phyloP scores from a whole-genome alignment of 2,888 invertebrate genomes.

The Branchellion lobata region DNA sequence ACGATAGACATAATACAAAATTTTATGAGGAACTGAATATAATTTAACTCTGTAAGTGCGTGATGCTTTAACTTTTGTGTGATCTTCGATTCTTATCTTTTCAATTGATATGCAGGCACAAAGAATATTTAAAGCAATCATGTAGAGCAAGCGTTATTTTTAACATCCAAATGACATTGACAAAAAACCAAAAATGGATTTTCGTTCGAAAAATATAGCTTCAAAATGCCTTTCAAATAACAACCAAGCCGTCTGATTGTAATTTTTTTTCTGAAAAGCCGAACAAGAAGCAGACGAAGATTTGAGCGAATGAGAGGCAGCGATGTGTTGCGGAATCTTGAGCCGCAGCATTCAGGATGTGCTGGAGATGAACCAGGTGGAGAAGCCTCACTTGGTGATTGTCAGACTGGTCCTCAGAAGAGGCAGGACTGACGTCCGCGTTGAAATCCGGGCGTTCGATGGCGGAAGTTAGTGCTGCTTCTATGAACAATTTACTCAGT shows the following conservation, averaged over 20 bases:
- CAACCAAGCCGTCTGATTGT: not conserved
- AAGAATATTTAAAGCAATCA: too few relatives aligned
- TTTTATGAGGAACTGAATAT: too few relatives aligned
- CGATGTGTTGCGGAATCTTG: constrained; percentile 36
- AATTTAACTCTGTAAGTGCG: too few relatives aligned
- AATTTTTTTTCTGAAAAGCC: too few relatives aligned
- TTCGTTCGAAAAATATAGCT: too few relatives aligned
- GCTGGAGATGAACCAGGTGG: constrained; percentile 8
- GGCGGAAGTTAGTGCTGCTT: constrained; percentile 45
- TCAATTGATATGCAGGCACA: too few relatives aligned
- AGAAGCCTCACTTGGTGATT: constrained; percentile 40
- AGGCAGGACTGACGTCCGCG: constrained; percentile 40
- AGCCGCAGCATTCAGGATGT: constrained; percentile 13
- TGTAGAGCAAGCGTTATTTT: too few relatives aligned
- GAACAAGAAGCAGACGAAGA: too few relatives aligned
- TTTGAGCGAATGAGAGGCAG: not conserved
- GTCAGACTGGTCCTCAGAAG: constrained; percentile 39
- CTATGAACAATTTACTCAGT: not conserved
- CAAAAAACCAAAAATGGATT: too few relatives aligned
- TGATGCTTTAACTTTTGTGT: too few relatives aligned
- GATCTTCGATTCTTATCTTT: too few relatives aligned
- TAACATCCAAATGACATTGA: not conserved
- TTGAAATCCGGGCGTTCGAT: constrained; percentile 42
- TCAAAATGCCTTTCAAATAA: not conserved
- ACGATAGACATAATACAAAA: too few relatives aligned